Percentiles rank a stretch among this genome's conserved stretches.
Conservation (phyloP, 2,797 vertebrate genomes). For the Notolepis coatsorum region DNA sequence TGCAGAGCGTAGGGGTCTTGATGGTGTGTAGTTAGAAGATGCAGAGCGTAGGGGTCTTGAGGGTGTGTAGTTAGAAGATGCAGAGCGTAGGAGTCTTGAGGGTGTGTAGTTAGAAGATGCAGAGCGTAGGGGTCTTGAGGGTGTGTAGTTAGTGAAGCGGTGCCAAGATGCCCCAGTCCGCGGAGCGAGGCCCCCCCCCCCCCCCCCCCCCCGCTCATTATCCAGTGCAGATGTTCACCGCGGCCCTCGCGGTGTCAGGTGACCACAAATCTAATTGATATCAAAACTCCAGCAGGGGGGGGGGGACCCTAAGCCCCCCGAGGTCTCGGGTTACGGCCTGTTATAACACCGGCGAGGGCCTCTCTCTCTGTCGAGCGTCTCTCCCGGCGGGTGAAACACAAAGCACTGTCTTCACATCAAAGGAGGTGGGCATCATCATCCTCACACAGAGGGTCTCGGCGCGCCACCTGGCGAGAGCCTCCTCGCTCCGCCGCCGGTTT, state of each 20-base stretch:
- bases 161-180: conserved; percentile 52
- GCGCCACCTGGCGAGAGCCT: conserved; percentile 73
- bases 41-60: too few relatives aligned
- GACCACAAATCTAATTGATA: conserved; percentile 81
- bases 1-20: too few relatives aligned
- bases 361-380: conserved; percentile 54
- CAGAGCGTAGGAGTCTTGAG: too few relatives aligned
- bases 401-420: conserved; percentile 81
- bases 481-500: conserved; percentile 50
- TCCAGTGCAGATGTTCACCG: conserved; percentile 76
- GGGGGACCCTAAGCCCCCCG: conserved; percentile 63
- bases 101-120: too few relatives aligned
- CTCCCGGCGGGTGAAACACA: conserved; percentile 62
- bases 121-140: too few relatives aligned
- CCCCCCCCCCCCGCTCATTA: conserved; percentile 62
- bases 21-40: too few relatives aligned
- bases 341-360: conserved; percentile 53
- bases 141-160: too few relatives aligned
- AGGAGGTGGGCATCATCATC: conserved; percentile 62
- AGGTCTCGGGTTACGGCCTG: conserved; percentile 71
- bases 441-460: conserved; percentile 50
- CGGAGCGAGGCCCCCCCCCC: conserved; percentile 8
- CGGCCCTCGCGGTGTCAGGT: conserved; percentile 67
- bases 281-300: conserved; percentile 73
- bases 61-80: too few relatives aligned